Percentiles rank a stretch among this genome's conserved stretches.
Evolutionary conservation across 37 sponge, comb jelly and placozoan genomes (phyloP).

Genomic region (Cladorhizidae sp.): DNA sequence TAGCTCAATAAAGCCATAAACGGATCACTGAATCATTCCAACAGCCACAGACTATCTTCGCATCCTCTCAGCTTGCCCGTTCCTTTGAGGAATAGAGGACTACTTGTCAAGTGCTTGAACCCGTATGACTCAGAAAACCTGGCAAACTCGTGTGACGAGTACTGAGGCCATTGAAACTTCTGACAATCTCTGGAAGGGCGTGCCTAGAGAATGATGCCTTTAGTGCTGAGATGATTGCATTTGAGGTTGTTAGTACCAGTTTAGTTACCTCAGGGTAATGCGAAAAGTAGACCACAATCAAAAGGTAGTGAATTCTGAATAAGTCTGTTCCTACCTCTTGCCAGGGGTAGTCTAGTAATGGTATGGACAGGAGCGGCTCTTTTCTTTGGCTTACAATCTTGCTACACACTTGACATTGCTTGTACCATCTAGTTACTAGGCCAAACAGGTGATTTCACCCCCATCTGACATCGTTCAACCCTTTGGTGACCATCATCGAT

Average conservation of each 20-base stretch:
- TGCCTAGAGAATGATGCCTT: no score
- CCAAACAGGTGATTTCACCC: no score
- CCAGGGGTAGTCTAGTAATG: no score
- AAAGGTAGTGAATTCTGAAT: no score
- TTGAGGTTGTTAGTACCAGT: slow-evolving; percentile 45
- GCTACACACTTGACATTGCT: no score
- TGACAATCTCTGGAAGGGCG: slow-evolving; percentile 49
- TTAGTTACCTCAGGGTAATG: slow-evolving; percentile 36
- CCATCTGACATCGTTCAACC: no score
- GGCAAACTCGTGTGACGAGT: slow-evolving; percentile 33
- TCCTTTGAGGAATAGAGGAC: slow-evolving; percentile 59
- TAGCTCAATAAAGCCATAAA: slow-evolving; percentile 43
- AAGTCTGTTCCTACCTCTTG: no score
- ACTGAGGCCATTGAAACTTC: slow-evolving; percentile 71
- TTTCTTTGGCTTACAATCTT: no score
- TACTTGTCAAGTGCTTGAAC: slow-evolving; percentile 53
- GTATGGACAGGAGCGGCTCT: no score
- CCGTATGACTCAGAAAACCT: slow-evolving; percentile 27
- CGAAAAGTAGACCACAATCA: no score
- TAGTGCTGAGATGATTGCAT: slow-evolving; percentile 19
- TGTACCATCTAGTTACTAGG: no score
- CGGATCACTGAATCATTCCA: slow-evolving; percentile 18
- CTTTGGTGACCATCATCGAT: no score
- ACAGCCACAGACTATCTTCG: slow-evolving; percentile 43
- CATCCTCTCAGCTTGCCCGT: slow-evolving; percentile 57